These are phyloP conservation scores for Poeciliopsis retropinna DNA, from an alignment of 2,113 vertebrate genomes.

Conservation along the genomic window DNA sequence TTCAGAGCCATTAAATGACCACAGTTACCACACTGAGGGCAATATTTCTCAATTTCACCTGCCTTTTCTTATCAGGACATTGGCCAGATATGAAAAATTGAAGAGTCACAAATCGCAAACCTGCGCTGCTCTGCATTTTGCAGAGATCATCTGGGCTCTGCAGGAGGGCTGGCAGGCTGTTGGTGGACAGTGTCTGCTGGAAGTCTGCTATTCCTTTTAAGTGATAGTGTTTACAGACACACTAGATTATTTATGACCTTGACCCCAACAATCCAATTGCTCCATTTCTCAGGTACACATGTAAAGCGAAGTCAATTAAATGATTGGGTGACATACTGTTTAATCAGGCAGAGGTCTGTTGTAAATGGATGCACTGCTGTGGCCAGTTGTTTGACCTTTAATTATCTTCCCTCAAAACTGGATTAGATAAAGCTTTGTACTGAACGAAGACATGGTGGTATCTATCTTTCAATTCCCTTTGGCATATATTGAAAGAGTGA, in stretches of 20 bases:
- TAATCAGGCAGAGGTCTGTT: constrained; percentile 57
- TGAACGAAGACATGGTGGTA: constrained; percentile 58
- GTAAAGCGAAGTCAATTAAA: constrained; percentile 77
- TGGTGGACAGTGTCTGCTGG: constrained; percentile 49
- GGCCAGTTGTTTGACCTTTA: constrained; percentile 75
- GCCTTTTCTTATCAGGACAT: constrained; percentile 58
- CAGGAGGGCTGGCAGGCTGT: background rate
- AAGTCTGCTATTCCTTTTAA: constrained; percentile 39
- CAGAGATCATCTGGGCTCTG: constrained; percentile 13
- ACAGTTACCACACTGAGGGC: constrained; percentile 60
- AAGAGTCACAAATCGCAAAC: constrained; percentile 26
- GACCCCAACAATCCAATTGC: constrained; percentile 39
- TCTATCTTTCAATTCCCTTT: constrained; percentile 71
- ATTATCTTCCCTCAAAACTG: constrained; percentile 73
- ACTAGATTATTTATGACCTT: constrained; percentile 68
- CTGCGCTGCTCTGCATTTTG: constrained; percentile 1
- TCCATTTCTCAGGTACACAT: constrained; percentile 60
- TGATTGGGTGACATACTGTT: constrained; percentile 60
- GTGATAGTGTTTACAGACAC: constrained; percentile 60
- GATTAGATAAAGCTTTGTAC: constrained; percentile 69
- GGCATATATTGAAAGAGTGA: constrained; percentile 42
- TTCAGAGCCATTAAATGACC: constrained; percentile 71
- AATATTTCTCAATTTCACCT: constrained; percentile 69
- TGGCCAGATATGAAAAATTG: constrained; percentile 46
- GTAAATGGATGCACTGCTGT: constrained; percentile 45